A percentile compares a stretch with the other conserved stretches of the same genome.
These are phyloP conservation scores for Rissa tridactyla DNA, from an alignment of 2,113 vertebrate genomes.

Conservation along the genomic window DNA sequence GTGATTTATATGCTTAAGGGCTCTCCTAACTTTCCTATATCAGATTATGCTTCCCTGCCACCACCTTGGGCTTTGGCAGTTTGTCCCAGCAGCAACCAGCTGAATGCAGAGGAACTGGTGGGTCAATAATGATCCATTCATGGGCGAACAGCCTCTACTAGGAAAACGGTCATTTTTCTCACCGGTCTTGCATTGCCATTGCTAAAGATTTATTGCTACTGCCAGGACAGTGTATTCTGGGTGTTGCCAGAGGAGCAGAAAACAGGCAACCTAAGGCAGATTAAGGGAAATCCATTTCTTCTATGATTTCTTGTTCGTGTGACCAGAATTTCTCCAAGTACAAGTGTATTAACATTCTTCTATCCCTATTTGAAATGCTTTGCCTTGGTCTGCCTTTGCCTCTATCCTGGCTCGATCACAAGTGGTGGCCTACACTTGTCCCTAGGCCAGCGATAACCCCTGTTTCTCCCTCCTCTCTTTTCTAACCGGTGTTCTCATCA, in stretches of 20 bases:
- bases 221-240: background rate
- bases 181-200: background rate
- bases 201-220: background rate
- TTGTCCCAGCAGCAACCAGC: background rate
- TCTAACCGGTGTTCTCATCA: background rate
- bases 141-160: background rate
- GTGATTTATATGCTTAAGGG: background rate
- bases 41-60: background rate
- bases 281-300: background rate
- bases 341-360: background rate
- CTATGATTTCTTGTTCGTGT: background rate
- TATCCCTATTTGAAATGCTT: background rate
- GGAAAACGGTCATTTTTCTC: background rate
- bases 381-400: background rate
- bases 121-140: background rate
- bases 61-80: background rate
- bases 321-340: background rate
- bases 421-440: background rate
- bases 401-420: background rate
- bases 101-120: background rate
- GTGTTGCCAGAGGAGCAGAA: background rate
- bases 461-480: background rate
- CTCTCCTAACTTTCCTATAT: background rate
- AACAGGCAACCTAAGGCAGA: background rate
- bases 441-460: background rate